These are phyloP conservation scores for Polydesmus complanatus DNA, from an alignment of 2,888 invertebrate species.

Conservation along the genomic window DNA sequence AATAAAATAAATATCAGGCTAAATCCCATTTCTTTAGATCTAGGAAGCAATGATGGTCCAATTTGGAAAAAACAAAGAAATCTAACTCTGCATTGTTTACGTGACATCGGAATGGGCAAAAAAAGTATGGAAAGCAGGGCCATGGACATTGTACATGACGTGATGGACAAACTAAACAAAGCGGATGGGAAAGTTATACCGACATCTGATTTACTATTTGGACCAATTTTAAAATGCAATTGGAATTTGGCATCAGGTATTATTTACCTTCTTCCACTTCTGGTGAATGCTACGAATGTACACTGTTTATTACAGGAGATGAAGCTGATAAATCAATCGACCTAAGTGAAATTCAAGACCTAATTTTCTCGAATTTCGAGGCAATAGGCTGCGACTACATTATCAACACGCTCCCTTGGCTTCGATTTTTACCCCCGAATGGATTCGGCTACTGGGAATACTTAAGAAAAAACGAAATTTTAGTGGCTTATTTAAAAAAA, in stretches of 20 bases:
- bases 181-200: neutral
- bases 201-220: neutral
- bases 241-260: neutral
- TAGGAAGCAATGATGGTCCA: too few relatives aligned
- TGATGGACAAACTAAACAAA: neutral
- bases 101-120: neutral
- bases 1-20: too few relatives aligned
- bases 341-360: too few relatives aligned
- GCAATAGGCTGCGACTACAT: neutral
- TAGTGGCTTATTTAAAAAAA: neutral
- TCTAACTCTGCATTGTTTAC: neutral
- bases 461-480: neutral
- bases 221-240: neutral
- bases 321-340: too few relatives aligned
- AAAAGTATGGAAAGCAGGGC: neutral
- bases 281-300: too few relatives aligned
- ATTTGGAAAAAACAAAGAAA: too few relatives aligned
- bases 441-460: neutral
- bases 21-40: too few relatives aligned
- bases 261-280: too few relatives aligned
- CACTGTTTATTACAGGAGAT: too few relatives aligned
- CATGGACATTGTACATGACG: neutral
- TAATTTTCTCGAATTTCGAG: too few relatives aligned
- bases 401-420: neutral
- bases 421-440: neutral